Base-by-base conservation (phyloP, 1,140 invertebrate genomes). In the Protaetia brevitarsis region DNA sequence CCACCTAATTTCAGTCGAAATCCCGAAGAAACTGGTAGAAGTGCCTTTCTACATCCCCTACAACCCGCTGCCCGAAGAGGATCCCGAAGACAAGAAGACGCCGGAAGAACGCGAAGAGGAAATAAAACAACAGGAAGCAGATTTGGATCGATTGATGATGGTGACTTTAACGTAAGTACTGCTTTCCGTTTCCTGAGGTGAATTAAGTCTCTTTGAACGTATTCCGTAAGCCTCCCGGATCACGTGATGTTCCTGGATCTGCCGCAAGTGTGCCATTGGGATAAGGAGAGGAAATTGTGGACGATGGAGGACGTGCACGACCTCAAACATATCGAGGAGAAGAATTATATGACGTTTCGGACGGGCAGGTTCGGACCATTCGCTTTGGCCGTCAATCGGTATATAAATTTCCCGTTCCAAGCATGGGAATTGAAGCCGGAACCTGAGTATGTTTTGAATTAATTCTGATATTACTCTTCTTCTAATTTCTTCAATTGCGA, bases 221-320 rank as follows among this genome's bases (percentile, higher is more conserved):
- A 26, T 23, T 51, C 28, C 51, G 26, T n/a, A 31, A 63, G 61
- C 5, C 51, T 67, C 16, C 89, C 91, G 0, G 85, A 87, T 11
- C 86, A 86, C 3, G 86, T 93, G 5, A 83, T 93, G 63, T 94
- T 91, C 90, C 87, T 92, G 30, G 92, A 95, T 72, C 87, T 91
- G 1, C 92, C 92, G 0, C 81, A 89, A 8, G 86, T 92, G 2
- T 91, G 89, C 11, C 86, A 89, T 64, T 94, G 92, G 92, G 84
- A 91, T 70, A 72, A 82, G 7, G 74, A 83, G 0, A 74, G 73
- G 58, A 75, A 80, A 37, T 74, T 77, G 6, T 95, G 92, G 93
- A 88, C 87, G 0, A 91, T 85, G 1, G 83, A 88, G 62, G 87
- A 90, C 71, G 83, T 94, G 1, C 88, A 92, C 66, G 92, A 94